Evolutionary conservation across 2,888 invertebrate genomes (phyloP).

Genomic region (Caenorhabditis imperialis): DNA sequence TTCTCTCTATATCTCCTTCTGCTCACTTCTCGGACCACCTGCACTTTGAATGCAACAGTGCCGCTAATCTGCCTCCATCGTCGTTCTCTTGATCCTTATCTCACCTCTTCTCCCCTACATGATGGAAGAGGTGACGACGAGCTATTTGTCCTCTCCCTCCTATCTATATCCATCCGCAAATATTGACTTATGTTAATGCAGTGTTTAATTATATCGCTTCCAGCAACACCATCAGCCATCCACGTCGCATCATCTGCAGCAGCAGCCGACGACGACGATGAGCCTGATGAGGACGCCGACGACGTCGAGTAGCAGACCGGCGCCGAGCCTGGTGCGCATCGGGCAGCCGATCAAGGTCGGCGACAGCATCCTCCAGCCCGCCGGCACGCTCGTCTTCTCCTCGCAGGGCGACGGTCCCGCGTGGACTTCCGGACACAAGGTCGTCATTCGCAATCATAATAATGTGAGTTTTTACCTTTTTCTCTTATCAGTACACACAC

Average conservation of each 20-base stretch:
- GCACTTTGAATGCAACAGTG: conserved; percentile 8
- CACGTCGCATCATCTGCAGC: conserved; percentile 13
- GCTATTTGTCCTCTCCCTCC: no score
- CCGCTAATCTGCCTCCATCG: conserved; percentile 25
- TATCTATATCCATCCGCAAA: conserved; percentile 2
- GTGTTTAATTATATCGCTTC: neutral
- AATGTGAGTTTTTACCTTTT: neutral
- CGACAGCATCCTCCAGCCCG: conserved; percentile 32
- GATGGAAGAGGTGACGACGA: no score
- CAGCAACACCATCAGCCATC: conserved; percentile 18
- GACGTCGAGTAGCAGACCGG: neutral
- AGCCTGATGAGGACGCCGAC: conserved; percentile 11
- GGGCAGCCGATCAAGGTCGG: conserved; percentile 28
- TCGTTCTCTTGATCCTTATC: conserved; percentile 38
- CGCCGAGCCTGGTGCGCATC: conserved; percentile 1
- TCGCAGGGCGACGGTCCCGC: conserved; percentile 3
- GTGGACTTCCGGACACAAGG: conserved; percentile 4
- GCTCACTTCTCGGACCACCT: no score
- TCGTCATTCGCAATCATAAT: neutral
- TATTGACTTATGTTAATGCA: conserved; percentile 16
- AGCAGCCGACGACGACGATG: neutral
- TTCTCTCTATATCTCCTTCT: no score
- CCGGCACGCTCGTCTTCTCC: conserved; percentile 34
- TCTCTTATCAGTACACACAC: no score
- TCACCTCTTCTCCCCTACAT: no score